Percentiles rank a stretch among this genome's conserved stretches.
Conservation (phyloP, 2,888 invertebrate genomes). For the Plagodis dolabraria region DNA sequence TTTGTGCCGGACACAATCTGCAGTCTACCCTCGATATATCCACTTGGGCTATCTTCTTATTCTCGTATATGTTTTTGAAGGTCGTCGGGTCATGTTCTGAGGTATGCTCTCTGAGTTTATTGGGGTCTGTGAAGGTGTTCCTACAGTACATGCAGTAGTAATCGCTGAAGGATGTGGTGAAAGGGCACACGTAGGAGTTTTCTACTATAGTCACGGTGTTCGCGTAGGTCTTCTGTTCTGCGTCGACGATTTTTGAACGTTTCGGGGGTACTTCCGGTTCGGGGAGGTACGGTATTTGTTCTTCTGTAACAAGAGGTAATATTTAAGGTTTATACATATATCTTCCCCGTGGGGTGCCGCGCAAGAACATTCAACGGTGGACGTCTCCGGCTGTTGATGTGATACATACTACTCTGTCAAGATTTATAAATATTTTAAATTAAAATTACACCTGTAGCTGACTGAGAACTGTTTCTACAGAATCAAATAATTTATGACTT, state of each 20-base stretch:
- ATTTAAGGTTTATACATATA: too few relatives aligned
- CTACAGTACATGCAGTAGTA: conserved; percentile 68
- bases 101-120: conserved; percentile 63
- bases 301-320: conserved; percentile 36
- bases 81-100: conserved; percentile 59
- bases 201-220: conserved; percentile 64
- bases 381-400: too few relatives aligned
- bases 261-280: neutral
- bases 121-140: conserved; percentile 65
- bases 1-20: conserved; percentile 56
- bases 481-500: too few relatives aligned
- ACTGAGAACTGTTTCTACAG: too few relatives aligned
- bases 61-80: conserved; percentile 54
- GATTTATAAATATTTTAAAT: too few relatives aligned
- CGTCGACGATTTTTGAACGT: conserved; percentile 48
- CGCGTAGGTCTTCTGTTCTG: conserved; percentile 50
- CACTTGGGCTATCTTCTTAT: conserved; percentile 59
- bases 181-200: conserved; percentile 69
- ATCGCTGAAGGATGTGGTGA: conserved; percentile 67
- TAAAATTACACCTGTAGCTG: too few relatives aligned
- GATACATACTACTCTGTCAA: too few relatives aligned
- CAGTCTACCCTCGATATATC: conserved; percentile 68
- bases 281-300: neutral
- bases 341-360: too few relatives aligned
- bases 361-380: too few relatives aligned